Conservation (phyloP, 2,797 vertebrate species). For the Pseudopleuronectes americanus region DNA sequence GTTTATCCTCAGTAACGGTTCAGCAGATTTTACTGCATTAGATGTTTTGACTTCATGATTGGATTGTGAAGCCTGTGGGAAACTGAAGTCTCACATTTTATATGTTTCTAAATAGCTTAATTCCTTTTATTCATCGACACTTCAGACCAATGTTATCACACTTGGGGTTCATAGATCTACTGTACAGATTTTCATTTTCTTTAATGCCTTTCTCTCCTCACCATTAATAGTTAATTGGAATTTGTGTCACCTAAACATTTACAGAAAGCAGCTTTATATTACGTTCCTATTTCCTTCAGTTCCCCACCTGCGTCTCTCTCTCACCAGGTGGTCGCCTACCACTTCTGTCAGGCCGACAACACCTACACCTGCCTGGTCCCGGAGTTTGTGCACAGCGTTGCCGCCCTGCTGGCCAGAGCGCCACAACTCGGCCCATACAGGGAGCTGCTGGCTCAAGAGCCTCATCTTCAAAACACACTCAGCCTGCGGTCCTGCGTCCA, state of each 20-base stretch:
- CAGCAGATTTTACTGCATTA: neutral
- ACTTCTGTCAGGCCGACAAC: slow-evolving; percentile 99
- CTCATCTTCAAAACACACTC: slow-evolving; percentile 92
- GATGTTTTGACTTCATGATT: neutral
- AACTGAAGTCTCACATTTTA: neutral
- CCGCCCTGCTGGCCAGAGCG: slow-evolving; percentile 92
- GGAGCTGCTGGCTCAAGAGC: slow-evolving; percentile 91
- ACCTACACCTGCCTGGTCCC: slow-evolving; percentile 98
- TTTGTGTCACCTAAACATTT: too few relatives aligned
- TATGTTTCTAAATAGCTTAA: too few relatives aligned
- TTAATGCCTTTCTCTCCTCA: neutral
- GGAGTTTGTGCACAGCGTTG: slow-evolving; percentile 97
- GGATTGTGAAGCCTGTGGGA: neutral
- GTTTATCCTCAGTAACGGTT: neutral
- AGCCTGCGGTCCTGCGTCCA: slow-evolving; percentile 98
- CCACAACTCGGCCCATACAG: slow-evolving; percentile 89
- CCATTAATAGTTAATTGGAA: neutral
- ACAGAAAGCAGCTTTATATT: too few relatives aligned
- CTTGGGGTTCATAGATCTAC: too few relatives aligned
- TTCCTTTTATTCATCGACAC: too few relatives aligned
- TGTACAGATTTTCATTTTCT: neutral
- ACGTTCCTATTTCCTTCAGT: neutral
- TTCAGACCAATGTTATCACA: too few relatives aligned
- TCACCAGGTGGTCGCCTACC: slow-evolving; percentile 94
- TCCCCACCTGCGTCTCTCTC: neutral